These are phyloP conservation scores for Tachysurus vachellii DNA, from an alignment of 2,113 vertebrate species.

Conservation along the genomic window DNA sequence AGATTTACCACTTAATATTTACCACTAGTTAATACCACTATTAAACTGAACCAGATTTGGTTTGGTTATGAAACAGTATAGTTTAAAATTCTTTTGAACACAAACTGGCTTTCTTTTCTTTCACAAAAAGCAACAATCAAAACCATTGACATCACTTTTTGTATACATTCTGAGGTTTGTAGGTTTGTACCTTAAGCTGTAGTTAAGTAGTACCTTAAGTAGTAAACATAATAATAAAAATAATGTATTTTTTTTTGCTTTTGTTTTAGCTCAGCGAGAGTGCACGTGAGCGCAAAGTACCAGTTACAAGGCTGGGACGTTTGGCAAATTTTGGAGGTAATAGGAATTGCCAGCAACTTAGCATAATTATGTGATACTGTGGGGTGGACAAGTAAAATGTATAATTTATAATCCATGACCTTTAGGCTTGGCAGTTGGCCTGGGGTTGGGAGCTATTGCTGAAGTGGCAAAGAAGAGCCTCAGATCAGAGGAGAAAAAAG, in stretches of 20 bases:
- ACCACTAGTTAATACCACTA: neutral
- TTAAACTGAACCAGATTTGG: neutral
- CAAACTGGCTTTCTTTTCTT: neutral
- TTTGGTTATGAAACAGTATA: neutral
- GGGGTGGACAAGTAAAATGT: neutral
- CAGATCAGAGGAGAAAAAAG: slow-evolving; percentile 69
- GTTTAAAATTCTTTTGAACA: neutral
- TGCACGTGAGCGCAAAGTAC: slow-evolving; percentile 87
- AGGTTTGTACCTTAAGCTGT: too few relatives aligned
- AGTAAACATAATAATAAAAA: too few relatives aligned
- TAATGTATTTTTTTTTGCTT: neutral
- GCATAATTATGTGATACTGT: neutral
- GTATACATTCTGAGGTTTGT: neutral
- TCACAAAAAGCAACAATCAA: neutral
- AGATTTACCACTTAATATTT: too few relatives aligned
- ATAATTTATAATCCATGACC: neutral
- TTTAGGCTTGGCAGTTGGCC: slow-evolving; percentile 87
- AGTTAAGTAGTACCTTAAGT: neutral
- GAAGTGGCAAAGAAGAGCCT: slow-evolving; percentile 92
- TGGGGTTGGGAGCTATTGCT: slow-evolving; percentile 87
- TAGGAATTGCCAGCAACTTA: slow-evolving; percentile 6
- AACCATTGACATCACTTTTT: neutral
- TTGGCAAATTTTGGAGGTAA: slow-evolving; percentile 90
- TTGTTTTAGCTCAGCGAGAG: slow-evolving; percentile 83
- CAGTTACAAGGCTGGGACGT: slow-evolving; percentile 84